Evolutionary conservation across 2,797 vertebrate genomes (phyloP).

Genomic region (Etheostoma perlongum): DNA sequence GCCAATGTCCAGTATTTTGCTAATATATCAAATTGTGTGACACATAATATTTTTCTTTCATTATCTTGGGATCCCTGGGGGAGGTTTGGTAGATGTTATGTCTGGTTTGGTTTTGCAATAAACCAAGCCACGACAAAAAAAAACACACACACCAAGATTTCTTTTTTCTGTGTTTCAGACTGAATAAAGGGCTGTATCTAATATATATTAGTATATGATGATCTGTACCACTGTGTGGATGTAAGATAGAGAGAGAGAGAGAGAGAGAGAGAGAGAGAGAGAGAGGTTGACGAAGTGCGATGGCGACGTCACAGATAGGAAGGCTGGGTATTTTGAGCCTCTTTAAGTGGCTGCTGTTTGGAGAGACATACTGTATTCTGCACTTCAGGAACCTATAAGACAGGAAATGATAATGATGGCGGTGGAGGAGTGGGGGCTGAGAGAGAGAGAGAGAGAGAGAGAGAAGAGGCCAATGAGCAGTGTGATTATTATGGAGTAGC

Average conservation of each 20-base stretch:
- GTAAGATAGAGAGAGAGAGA: constrained; percentile 5
- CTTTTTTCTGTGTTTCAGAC: neutral
- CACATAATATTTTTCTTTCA: neutral
- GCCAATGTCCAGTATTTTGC: neutral
- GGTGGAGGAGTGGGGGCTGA: neutral
- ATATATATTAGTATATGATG: too few species aligned
- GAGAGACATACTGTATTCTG: constrained; percentile 64
- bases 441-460: constrained; percentile 37
- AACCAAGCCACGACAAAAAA: neutral
- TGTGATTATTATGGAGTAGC: constrained; percentile 81
- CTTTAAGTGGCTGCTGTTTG: constrained; percentile 53
- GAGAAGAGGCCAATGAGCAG: constrained; percentile 71
- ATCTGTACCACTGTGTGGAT: too few species aligned
- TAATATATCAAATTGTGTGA: neutral
- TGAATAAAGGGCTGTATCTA: too few species aligned
- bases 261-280: constrained; percentile 42
- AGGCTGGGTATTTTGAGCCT: constrained; percentile 59
- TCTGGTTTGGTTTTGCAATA: neutral
- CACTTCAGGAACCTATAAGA: constrained; percentile 67
- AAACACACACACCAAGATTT: neutral
- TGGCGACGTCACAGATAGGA: constrained; percentile 62
- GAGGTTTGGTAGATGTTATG: neutral
- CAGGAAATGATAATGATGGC: constrained; percentile 69
- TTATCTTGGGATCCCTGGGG: neutral
- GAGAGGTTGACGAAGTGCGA: constrained; percentile 31